Evolutionary conservation across 2,888 invertebrate genomes (phyloP), one percentile per base, ranked within the genome.

Genomic region (Pheosia tremula): DNA sequence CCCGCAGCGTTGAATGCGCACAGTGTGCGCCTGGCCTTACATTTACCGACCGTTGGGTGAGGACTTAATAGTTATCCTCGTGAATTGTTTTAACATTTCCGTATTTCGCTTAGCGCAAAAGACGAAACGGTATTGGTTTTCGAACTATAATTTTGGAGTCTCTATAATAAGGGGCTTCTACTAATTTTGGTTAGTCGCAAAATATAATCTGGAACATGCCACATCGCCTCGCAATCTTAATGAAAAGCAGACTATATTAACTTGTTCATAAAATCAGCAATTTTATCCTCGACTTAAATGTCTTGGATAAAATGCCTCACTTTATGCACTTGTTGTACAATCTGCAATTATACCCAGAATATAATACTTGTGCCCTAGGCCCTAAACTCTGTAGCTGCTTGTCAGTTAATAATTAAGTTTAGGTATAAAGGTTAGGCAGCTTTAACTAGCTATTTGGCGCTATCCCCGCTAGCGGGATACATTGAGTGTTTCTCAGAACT

Each of bases 321-420:
- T 24, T 24, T 24, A 24, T 24, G 24, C 24, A 24, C 24, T 24
- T 24, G 24, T 24, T 24, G 24, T 24, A 43, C 8, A 43, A 43
- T 43, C 43, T 43, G 3, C 43, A 3, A 9, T 24, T 24, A 24
- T 24, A 43, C 9, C 43, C 10, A 43, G 9, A 9, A 8, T 43
- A 43, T 9, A 2, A 9, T 4, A 43, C 8, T 9, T 43, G 1
- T 4, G 4, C 9, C 56, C 61, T 53, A 72, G 61, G 60, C 49
- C n/a, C 49, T 13, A 24, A 24, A 24, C 24, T n/a, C 49, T 13
- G 13, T 24, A 13, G 13, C 43, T 8, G 61, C 60, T 45, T 56
- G 56, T 59, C 59, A 69, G 73, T 69, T 75, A 72, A 64, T 79
- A 77, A 79, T 78, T 76, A 72, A 74, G 76, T 81, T 79, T 73